Base-by-base conservation (phyloP, 2,888 invertebrate genomes). In the Ametastegia equiseti region DNA sequence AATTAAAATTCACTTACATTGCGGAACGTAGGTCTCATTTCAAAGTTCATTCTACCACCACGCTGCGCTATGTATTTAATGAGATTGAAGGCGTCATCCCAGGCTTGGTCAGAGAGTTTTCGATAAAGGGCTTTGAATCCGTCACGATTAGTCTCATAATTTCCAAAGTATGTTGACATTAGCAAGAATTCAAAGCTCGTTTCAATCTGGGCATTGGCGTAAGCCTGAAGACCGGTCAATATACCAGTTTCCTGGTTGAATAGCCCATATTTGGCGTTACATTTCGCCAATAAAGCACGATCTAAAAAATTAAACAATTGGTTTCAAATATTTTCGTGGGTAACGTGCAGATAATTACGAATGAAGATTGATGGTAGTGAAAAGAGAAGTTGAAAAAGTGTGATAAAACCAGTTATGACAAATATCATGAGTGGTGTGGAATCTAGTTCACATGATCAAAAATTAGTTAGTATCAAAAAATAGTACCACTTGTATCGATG, bases 51-150 rank as follows among this genome's bases (percentile, higher is more conserved):
- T 57, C 87, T 89, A 84, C 94, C 93, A 90, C 97, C 97, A 88
- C 97, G 95, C 90, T 94, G 94, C 0, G 96, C 93, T 54, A 97
- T 93, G 90, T 96, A 96, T 89, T 97, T 96, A 86, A 97, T 96
- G n/a, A 97, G 87, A 11, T 95, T 94, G 86, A 97, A 94, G 45
- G 94, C 94, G 87, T 96, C 94, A 19, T 94, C 94, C 95, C 97
- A 97, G 5, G 95, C 93, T 13, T 94, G 92, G 86, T 97, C 97
- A 0, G 97, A 96, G 11, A 96, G 91, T 81, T 94, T 94, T 86
- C 94, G 94, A 92, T 96, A 97, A 11, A 97, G 91, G 88, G 95
- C 95, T 86, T 94, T 94, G 92, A 97, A 97, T 3, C 97, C 97
- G 30, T 93, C 94, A 42, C 97, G 93, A 92, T 96, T 95, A 39